Evolutionary conservation across 2,113 vertebrate genomes (phyloP), one percentile per base, ranked within the genome.

Genomic region (Nothobranchius kuhntae): DNA sequence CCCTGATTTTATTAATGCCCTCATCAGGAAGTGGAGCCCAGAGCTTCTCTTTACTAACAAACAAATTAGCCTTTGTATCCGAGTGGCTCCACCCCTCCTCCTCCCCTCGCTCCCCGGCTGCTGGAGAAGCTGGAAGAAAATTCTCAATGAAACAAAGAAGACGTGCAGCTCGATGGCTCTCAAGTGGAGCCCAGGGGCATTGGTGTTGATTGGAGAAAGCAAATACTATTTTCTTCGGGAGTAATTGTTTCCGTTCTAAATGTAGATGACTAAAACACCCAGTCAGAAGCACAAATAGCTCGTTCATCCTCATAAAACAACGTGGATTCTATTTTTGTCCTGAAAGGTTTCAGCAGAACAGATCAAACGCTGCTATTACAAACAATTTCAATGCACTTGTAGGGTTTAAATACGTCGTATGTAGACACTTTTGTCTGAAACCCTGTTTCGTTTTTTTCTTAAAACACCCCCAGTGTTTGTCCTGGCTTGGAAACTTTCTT

Each of bases 61-160:
- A 93, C 91, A 93, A 92, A 92, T 93, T 92, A 92, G 89, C 84
- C 90, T 92, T 92, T 93, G 92, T 92, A 80, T 91, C 87, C 50
- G 78, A 84, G 85, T 85, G 68, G 83, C 85, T 88, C 85, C 88
- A 72, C 82, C 87, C 88, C 75, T 79, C 86, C 85, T 84, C 86
- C 38, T 40, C 38, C 38, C 77, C 71, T 58, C 75, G 75, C 80
- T 61, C 83, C 68, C 77, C 68, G 81, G 71, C 87, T 88, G 80
- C 85, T 81, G 73, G 80, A 85, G 83, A 86, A 86, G 88, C 82
- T 73, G 81, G 81, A 78, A 87, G 80, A 87, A 90, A 91, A 89
- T 83, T 91, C 82, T 90, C 78, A 88, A 91, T 91, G 91, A 92
- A 92, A 93, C 89, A 92, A 91, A 92, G 88, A 87, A 83, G 89